Percentiles rank a stretch among this genome's conserved stretches.
phyloP scores from a whole-genome alignment of 2,113 vertebrate genomes.

The Cheilinus undulatus region DNA sequence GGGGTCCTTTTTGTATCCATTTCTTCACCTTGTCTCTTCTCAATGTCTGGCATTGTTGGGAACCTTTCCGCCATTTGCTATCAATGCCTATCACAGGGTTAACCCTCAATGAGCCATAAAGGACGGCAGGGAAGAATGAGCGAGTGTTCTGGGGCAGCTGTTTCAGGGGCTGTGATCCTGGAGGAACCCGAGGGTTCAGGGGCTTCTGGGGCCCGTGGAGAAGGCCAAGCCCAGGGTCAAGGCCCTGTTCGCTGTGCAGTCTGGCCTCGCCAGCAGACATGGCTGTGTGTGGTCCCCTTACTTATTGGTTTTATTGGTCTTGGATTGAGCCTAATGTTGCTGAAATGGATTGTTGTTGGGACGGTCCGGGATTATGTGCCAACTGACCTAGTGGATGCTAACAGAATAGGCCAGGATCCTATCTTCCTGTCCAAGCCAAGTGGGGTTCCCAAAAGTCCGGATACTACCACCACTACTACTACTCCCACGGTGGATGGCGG shows the following conservation, averaged over 20 bases:
- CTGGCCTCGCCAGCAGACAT: conserved; percentile 95
- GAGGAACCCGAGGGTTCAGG: conserved; percentile 84
- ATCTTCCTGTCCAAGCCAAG: conserved; percentile 96
- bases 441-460: conserved; percentile 88
- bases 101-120: conserved; percentile 74
- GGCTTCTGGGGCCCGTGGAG: conserved; percentile 78
- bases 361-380: conserved; percentile 94
- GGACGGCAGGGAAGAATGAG: conserved; percentile 77
- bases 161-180: conserved; percentile 87
- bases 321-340: conserved; percentile 93
- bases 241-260: conserved; percentile 89
- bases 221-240: conserved; percentile 85
- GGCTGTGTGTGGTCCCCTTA: conserved; percentile 92
- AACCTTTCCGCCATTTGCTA: conserved; percentile 62
- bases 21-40: conserved; percentile 28
- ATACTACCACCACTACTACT: conserved; percentile 79
- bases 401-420: conserved; percentile 94
- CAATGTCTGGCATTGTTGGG: conserved; percentile 30
- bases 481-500: conserved; percentile 59
- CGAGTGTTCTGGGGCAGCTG: conserved; percentile 83
- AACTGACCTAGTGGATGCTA: conserved; percentile 92
- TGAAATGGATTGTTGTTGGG: conserved; percentile 96
- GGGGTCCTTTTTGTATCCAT: conserved; percentile 4
- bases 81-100: conserved; percentile 68
- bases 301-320: conserved; percentile 93